These are phyloP conservation scores for Tuberolachnus salignus DNA, from an alignment of 2,888 invertebrate species.

Conservation along the genomic window DNA sequence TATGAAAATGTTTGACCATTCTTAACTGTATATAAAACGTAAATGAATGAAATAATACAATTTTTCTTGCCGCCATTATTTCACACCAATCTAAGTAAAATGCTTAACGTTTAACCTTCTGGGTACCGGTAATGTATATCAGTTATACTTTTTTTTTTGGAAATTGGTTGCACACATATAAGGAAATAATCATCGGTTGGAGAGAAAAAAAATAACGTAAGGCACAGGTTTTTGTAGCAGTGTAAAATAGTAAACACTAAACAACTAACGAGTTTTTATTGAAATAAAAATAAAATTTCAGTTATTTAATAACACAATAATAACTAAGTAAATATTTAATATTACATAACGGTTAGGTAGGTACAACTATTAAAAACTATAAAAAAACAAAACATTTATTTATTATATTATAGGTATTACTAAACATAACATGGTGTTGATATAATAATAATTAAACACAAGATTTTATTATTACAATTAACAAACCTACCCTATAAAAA, in stretches of 20 bases:
- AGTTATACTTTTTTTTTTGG: no score
- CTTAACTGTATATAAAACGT: no score
- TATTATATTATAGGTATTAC: not conserved
- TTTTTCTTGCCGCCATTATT: no score
- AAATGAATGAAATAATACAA: no score
- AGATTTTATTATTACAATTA: not conserved
- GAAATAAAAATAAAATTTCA: constrained; percentile 38
- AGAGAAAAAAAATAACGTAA: not conserved
- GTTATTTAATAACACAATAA: constrained; percentile 16
- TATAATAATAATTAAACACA: constrained; percentile 5
- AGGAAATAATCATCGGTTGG: no score
- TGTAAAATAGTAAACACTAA: constrained; percentile 5
- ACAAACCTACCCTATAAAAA: not conserved
- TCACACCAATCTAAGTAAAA: no score
- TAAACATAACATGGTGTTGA: constrained; percentile 18
- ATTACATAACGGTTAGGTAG: not conserved
- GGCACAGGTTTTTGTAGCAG: constrained; percentile 1
- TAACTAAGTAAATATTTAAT: not conserved
- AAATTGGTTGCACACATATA: no score
- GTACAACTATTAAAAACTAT: constrained; percentile 1
- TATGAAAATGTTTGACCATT: no score
- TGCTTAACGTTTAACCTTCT: no score
- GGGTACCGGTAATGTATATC: no score
- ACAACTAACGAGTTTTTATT: constrained; percentile 15
- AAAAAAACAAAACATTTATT: no score